Evolutionary conservation across 2,888 invertebrate species (phyloP), one percentile per base, ranked within the genome.

Genomic region (Eucera pruinosa): DNA sequence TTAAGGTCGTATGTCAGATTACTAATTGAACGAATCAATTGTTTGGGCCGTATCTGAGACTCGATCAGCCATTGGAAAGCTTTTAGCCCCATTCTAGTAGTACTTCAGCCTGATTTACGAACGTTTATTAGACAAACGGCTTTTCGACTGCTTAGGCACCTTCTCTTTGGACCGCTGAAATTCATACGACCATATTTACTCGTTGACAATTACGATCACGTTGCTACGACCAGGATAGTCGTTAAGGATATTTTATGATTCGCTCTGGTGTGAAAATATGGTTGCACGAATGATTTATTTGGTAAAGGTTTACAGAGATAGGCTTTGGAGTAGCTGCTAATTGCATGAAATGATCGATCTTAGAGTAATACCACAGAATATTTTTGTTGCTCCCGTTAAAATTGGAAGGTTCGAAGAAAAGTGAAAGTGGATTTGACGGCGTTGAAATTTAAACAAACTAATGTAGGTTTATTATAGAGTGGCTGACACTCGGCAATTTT

Each of bases 21-120:
- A 89, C 82, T 87, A 86, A 88, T 89, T 87, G 85, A 84, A 84
- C 84, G 82, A 84, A 87, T 88, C 86, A 87, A 88, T 88, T 87
- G 84, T 84, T 87, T 82, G 61, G 39, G n/a, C 20, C 30, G 36
- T 82, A 79, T 84, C 81, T 23, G 6, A 9, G 45, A 47, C 27
- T 68, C 71, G 67, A 77, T 81, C 80, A 64, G n/a, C 20, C 64
- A 65, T 60, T 75, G n/a, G 60, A 82, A 87, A 83, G 80, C 81
- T 80, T 80, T 85, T 68, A 75, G 78, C 50, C 52, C 54, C 58
- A 11, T 6, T 52, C 43, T 78, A 82, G 83, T 60, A 62, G 65
- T 58, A 55, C 39, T 43, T 25, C 30, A 20, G 47, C 15, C 74
- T 74, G 71, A 83, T 84, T 86, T 86, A 86, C 79, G 81, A 70